Conservation (phyloP, 64 coral and sea anemone genomes). For the Trachythela sp. region DNA sequence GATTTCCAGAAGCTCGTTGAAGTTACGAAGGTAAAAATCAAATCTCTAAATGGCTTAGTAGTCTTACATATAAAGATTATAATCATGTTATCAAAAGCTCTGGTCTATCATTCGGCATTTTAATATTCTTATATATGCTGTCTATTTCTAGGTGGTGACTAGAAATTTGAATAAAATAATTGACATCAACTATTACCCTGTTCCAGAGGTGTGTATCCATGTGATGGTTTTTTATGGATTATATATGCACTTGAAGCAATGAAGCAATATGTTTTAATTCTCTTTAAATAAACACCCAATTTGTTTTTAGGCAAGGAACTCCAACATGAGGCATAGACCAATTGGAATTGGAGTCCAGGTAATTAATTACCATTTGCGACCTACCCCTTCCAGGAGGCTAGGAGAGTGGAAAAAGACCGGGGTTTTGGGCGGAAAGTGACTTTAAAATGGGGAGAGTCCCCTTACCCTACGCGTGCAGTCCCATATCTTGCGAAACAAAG, state of each 20-base stretch:
- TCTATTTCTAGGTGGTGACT: slow-evolving; percentile 70
- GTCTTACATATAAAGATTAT: no score
- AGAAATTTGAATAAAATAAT: slow-evolving; percentile 92
- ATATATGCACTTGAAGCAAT: no score
- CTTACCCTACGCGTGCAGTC: no score
- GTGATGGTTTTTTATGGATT: background rate
- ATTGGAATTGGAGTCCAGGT: slow-evolving; percentile 98
- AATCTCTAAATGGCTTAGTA: no score
- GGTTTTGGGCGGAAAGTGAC: no score
- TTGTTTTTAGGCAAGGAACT: slow-evolving; percentile 65
- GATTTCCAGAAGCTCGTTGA: slow-evolving; percentile 93
- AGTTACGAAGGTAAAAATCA: slow-evolving; percentile 78
- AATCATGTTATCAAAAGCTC: background rate
- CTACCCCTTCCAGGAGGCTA: no score
- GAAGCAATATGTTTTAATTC: no score
- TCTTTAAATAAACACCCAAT: background rate
- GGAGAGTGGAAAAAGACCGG: no score
- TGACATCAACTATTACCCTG: slow-evolving; percentile 87
- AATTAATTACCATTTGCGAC: background rate
- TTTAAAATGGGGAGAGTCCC: no score
- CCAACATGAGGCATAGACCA: slow-evolving; percentile 87
- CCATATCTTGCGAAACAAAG: no score
- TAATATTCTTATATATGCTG: background rate
- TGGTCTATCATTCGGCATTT: background rate
- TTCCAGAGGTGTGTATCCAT: slow-evolving; percentile 58